These are phyloP conservation scores for Drosophila repleta DNA, from an alignment of 1,140 invertebrate species.

Conservation along the genomic window DNA sequence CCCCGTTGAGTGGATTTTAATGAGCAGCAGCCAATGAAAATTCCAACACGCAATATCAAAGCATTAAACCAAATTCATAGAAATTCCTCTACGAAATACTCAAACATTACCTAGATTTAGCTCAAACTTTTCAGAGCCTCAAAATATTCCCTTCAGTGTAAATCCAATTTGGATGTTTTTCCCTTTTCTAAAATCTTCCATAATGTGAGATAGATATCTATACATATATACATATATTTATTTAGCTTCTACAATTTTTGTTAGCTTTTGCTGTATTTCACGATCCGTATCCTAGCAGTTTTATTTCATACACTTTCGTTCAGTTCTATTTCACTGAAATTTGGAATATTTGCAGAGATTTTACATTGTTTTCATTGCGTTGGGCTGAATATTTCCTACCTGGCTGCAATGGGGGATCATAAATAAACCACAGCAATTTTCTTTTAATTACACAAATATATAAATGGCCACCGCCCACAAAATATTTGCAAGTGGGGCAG, in stretches of 20 bases:
- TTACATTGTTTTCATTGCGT: slow-evolving; percentile 22
- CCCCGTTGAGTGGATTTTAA: slow-evolving; percentile 16
- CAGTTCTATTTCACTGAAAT: slow-evolving; percentile 1
- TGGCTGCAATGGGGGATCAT: slow-evolving; percentile 43
- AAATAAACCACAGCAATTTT: slow-evolving; percentile 41
- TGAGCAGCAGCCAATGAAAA: slow-evolving; percentile 9
- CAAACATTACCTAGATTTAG: no score
- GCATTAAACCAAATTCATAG: background rate
- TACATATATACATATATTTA: no score
- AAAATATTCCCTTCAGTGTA: no score
- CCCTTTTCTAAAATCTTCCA: no score
- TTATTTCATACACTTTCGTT: background rate
- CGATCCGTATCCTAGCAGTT: background rate
- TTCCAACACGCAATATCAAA: slow-evolving; percentile 9
- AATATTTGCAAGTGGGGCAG: slow-evolving; percentile 8
- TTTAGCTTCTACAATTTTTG: background rate
- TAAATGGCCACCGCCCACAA: slow-evolving; percentile 23
- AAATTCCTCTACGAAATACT: background rate
- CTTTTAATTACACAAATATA: slow-evolving; percentile 66
- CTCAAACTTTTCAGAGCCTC: no score
- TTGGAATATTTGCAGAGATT: slow-evolving; percentile 48
- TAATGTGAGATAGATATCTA: no score
- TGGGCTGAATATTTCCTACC: slow-evolving; percentile 44
- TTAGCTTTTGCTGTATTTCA: no score
- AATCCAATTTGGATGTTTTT: no score